Conservation (phyloP, 2,113 vertebrate genomes). For the Nymphicus hollandicus region DNA sequence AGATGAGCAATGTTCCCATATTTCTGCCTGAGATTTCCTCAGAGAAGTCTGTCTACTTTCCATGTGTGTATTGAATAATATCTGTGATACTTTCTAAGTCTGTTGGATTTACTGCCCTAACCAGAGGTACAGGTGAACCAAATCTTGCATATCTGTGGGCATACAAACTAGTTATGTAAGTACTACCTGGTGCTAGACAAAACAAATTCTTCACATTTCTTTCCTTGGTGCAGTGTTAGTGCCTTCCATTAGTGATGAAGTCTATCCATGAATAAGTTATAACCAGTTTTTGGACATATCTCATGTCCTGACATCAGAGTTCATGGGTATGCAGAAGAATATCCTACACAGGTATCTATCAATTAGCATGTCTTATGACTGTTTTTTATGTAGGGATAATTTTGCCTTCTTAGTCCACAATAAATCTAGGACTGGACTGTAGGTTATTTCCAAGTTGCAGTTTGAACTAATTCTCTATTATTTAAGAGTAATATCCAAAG, state of each 20-base stretch:
- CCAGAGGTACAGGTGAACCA: not conserved
- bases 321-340: not conserved
- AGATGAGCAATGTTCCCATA: not conserved
- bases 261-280: not conserved
- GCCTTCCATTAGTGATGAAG: not conserved
- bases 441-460: not conserved
- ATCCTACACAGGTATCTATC: not conserved
- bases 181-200: not conserved
- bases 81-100: not conserved
- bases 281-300: not conserved
- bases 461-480: not conserved
- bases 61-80: rapidly evolving
- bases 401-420: not conserved
- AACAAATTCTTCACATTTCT: not conserved
- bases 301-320: not conserved
- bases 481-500: not conserved
- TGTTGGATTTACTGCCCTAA: not conserved
- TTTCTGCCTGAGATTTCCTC: not conserved
- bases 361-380: not conserved
- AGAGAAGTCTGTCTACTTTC: not conserved
- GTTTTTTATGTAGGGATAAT: not conserved
- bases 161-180: not conserved
- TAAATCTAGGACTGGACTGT: not conserved
- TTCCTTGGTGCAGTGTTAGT: not conserved
- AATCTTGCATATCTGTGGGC: not conserved